Conservation (phyloP, 2,113 vertebrate species). For the Oncorhynchus masou region DNA sequence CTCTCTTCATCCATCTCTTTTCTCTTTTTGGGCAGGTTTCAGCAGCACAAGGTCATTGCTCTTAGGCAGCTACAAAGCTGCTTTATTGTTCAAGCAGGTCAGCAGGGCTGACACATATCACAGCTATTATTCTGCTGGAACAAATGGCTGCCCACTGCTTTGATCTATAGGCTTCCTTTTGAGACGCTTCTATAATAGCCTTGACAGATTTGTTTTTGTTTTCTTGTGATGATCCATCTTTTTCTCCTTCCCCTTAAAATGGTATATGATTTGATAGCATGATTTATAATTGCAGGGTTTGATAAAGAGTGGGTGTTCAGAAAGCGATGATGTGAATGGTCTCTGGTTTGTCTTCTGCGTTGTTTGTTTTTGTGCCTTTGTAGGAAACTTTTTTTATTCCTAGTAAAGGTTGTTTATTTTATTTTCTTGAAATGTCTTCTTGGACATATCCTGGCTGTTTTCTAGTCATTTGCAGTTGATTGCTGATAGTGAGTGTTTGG, state of each 20-base stretch:
- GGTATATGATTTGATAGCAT: constrained; percentile 56
- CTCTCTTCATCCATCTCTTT: constrained; percentile 66
- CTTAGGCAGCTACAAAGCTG: constrained; percentile 69
- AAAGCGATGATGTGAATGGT: constrained; percentile 11
- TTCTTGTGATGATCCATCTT: constrained; percentile 60
- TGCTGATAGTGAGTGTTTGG: neutral
- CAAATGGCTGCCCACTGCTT: constrained; percentile 74
- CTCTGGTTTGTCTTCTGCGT: constrained; percentile 26
- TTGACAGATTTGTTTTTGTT: constrained; percentile 71
- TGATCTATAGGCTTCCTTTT: constrained; percentile 76
- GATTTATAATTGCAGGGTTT: constrained; percentile 63
- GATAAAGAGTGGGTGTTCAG: constrained; percentile 45
- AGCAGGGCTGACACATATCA: constrained; percentile 74
- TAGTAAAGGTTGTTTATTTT: neutral
- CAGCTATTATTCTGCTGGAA: constrained; percentile 77
- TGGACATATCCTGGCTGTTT: too few relatives aligned
- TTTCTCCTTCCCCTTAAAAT: constrained; percentile 32
- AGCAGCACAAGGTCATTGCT: constrained; percentile 74
- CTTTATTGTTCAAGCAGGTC: constrained; percentile 76
- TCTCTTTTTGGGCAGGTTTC: constrained; percentile 60
- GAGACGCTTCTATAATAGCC: constrained; percentile 75
- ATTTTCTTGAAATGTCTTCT: too few relatives aligned
- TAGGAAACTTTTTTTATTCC: constrained; percentile 21
- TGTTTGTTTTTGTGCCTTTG: neutral
- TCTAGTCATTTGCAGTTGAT: too few relatives aligned